Conservation (phyloP, 2,797 vertebrate genomes). For the Esox masquinongy region DNA sequence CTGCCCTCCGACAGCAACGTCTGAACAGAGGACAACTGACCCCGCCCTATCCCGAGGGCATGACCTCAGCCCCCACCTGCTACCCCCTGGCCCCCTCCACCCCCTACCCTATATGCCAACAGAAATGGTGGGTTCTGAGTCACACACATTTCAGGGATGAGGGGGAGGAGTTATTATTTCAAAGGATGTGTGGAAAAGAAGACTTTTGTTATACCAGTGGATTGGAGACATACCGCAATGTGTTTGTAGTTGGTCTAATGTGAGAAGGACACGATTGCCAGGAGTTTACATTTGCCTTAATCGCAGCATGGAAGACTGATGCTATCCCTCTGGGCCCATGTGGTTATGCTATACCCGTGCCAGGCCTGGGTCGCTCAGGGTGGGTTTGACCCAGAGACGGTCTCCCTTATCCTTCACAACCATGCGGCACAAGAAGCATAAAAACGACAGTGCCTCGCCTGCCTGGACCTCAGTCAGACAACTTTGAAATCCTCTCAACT, state of each 20-base stretch:
- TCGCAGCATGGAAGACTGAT: slow-evolving; percentile 51
- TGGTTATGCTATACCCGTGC: slow-evolving; percentile 14
- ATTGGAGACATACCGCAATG: slow-evolving; percentile 43
- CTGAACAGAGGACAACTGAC: slow-evolving; percentile 63
- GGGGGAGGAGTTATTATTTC: slow-evolving; percentile 30
- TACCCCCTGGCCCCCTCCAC: not conserved
- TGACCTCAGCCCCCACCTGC: slow-evolving; percentile 29
- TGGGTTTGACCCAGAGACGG: slow-evolving; percentile 38
- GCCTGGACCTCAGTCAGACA: slow-evolving; percentile 27
- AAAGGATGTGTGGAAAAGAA: slow-evolving; percentile 45
- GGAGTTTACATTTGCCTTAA: slow-evolving; percentile 69
- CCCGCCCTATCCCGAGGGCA: slow-evolving; percentile 3
- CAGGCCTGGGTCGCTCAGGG: slow-evolving; percentile 28
- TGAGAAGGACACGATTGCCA: slow-evolving; percentile 42
- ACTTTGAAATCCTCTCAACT: slow-evolving; percentile 11
- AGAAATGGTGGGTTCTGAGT: slow-evolving; percentile 69
- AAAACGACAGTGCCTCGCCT: slow-evolving; percentile 61
- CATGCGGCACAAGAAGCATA: slow-evolving; percentile 30
- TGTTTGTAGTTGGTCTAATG: slow-evolving; percentile 46
- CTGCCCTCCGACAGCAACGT: slow-evolving; percentile 88
- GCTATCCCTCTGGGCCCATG: slow-evolving; percentile 20
- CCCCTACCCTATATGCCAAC: slow-evolving; percentile 47
- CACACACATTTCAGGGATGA: slow-evolving; percentile 75
- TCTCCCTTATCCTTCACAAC: slow-evolving; percentile 18
- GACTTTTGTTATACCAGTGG: slow-evolving; percentile 49